Evolutionary conservation across 2,797 vertebrate species (phyloP).

Genomic region (Cyprinodon diabolis): DNA sequence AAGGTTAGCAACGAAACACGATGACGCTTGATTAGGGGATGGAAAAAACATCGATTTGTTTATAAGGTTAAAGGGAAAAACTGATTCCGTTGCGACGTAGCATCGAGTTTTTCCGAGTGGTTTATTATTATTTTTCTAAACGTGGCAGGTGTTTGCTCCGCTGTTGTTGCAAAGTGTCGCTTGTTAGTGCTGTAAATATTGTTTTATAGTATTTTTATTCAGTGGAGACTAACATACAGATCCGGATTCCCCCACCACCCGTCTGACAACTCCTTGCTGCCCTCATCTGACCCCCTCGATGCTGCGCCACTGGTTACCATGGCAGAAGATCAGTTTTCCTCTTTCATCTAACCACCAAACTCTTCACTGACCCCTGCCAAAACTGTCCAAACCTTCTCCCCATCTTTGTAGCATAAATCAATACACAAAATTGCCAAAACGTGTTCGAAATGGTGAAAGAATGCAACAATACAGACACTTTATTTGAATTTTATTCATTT

Average conservation of each 20-base stretch:
- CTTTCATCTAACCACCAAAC: not conserved
- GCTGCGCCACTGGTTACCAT: not conserved
- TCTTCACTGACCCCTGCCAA: not conserved
- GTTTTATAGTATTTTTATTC: no score
- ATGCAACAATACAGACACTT: not conserved
- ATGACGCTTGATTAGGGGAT: no score
- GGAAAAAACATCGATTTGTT: not conserved
- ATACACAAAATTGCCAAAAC: no score
- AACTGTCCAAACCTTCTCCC: not conserved
- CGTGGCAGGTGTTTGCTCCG: not conserved
- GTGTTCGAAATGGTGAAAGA: no score
- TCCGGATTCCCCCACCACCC: not conserved
- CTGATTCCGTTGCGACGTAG: not conserved
- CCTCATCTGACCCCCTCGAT: not conserved
- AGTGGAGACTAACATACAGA: not conserved
- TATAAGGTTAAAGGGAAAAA: not conserved
- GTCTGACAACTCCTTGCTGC: not conserved
- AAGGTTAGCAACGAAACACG: not conserved
- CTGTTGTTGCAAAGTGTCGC: not conserved
- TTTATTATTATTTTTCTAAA: not conserved
- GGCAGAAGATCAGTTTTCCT: no score
- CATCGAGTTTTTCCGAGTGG: no score
- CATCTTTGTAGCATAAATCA: no score
- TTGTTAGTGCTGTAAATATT: not conserved
- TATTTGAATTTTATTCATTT: not conserved